Conservation (phyloP, 2,113 vertebrate genomes). For the Vulpes ferrilata region DNA sequence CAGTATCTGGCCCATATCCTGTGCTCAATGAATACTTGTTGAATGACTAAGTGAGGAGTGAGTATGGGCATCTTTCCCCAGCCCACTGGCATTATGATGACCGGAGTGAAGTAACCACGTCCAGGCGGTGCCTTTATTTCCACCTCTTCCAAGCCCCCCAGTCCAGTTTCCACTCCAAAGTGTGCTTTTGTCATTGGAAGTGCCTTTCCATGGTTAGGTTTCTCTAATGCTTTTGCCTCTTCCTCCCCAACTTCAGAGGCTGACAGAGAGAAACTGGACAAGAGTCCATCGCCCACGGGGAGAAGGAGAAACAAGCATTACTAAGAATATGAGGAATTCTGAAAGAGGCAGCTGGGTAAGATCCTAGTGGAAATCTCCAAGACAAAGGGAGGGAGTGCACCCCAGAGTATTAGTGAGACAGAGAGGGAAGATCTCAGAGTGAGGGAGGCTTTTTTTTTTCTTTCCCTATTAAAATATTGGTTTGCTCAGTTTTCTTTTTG, state of each 20-base stretch:
- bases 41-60: neutral
- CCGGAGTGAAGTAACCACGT: accelerated
- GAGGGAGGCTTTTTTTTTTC: neutral
- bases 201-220: neutral
- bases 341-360: neutral
- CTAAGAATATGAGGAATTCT: accelerated
- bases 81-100: accelerated
- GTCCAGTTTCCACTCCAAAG: neutral
- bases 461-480: neutral
- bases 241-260: neutral
- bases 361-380: neutral
- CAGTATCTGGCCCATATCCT: accelerated
- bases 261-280: neutral
- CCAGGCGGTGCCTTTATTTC: neutral
- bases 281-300: neutral
- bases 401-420: accelerated
- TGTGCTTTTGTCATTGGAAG: neutral
- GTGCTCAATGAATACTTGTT: neutral
- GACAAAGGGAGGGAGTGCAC: neutral
- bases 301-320: too few species aligned
- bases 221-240: neutral
- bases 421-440: neutral
- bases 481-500: neutral
- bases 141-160: accelerated
- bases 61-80: accelerated